phyloP scores from a whole-genome alignment of 2,113 vertebrate genomes.

The Jaculus jaculus region DNA sequence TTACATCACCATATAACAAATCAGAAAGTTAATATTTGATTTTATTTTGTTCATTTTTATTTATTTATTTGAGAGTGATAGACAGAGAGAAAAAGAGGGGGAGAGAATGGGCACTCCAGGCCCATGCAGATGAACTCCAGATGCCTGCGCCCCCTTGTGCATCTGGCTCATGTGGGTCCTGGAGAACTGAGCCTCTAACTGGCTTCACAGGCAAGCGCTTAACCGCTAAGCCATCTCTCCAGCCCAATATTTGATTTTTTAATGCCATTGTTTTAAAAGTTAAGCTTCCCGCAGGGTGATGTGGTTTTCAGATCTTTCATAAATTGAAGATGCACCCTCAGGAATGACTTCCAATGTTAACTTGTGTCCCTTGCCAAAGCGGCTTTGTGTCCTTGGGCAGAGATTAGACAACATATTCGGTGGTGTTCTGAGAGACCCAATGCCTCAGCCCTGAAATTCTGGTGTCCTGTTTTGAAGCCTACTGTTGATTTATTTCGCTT shows the following conservation, averaged over 20 bases:
- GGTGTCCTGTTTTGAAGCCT: background rate
- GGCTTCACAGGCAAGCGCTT: too few species aligned
- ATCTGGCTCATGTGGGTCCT: too few species aligned
- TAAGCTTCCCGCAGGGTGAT: background rate
- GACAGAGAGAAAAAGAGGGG: too few species aligned
- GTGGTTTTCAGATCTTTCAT: background rate
- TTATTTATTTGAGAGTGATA: too few species aligned
- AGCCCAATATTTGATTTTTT: too few species aligned
- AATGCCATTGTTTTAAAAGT: constrained; percentile 28
- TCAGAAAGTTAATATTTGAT: constrained; percentile 31
- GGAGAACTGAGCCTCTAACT: too few species aligned
- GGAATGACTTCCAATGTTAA: background rate
- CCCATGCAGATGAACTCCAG: too few species aligned
- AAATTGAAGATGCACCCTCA: background rate
- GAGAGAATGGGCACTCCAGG: too few species aligned
- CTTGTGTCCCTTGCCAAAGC: background rate
- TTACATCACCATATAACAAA: constrained; percentile 16
- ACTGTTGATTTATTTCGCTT: background rate
- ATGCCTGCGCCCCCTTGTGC: too few species aligned
- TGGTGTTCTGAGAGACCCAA: background rate
- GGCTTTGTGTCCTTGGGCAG: background rate
- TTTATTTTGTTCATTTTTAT: too few species aligned
- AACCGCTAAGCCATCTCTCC: too few species aligned
- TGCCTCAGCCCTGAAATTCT: background rate
- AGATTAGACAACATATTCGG: background rate